Conservation (phyloP, 2,113 vertebrate genomes). For the Zingel zingel region DNA sequence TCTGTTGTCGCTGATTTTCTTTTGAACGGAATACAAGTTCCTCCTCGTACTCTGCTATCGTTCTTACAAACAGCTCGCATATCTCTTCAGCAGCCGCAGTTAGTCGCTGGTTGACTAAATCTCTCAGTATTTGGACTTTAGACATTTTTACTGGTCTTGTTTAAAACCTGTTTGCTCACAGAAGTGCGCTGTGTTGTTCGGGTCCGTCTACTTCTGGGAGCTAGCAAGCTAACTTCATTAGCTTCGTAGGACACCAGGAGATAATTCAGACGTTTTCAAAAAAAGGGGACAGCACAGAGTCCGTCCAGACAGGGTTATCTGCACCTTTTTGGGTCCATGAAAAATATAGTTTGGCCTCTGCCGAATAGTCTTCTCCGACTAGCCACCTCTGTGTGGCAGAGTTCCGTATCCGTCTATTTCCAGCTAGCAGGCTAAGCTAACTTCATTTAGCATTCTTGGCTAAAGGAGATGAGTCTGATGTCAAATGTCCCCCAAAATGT, state of each 20-base stretch:
- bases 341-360: background rate
- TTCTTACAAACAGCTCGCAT: slow-evolving; percentile 20
- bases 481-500: background rate
- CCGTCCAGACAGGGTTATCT: background rate
- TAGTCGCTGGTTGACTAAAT: background rate
- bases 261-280: background rate
- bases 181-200: background rate
- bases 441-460: background rate
- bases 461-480: background rate
- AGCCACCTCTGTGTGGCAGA: background rate
- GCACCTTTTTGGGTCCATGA: background rate
- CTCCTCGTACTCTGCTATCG: slow-evolving; percentile 40
- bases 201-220: background rate
- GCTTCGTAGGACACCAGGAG: background rate
- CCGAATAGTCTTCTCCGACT: background rate
- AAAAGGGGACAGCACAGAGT: background rate
- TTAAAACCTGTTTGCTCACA: background rate
- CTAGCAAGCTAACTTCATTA: background rate
- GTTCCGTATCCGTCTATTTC: background rate
- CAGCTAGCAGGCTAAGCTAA: background rate
- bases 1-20: background rate
- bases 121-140: background rate
- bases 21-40: background rate
- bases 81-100: slow-evolving; percentile 13
- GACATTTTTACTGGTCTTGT: background rate